A percentile compares a stretch with the other conserved stretches of the same genome.
phyloP scores from a whole-genome alignment of 1,140 invertebrate species.

The Theocolax elegans region DNA sequence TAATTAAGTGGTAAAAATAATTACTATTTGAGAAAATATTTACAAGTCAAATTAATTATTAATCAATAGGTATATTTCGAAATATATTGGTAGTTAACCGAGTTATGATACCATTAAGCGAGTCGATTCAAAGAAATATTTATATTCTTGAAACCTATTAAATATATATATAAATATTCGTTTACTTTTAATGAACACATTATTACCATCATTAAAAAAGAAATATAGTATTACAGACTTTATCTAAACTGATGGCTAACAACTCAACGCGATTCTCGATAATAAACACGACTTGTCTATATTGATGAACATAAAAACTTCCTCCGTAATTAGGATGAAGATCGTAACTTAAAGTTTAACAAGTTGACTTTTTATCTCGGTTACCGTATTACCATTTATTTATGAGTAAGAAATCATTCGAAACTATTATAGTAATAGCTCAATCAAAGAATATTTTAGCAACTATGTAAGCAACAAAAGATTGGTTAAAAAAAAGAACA shows the following conservation, averaged over 20 bases:
- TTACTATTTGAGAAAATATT: too few relatives aligned
- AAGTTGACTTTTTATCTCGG: not conserved
- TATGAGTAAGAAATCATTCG: not conserved
- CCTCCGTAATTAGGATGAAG: constrained; percentile 14
- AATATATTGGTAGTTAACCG: too few relatives aligned
- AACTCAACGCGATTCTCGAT: constrained; percentile 6
- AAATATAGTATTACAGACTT: constrained; percentile 13
- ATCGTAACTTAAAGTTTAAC: constrained; percentile 27
- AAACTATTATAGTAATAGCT: not conserved
- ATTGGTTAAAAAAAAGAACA: too few relatives aligned
- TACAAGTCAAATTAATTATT: too few relatives aligned
- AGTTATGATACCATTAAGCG: too few relatives aligned
- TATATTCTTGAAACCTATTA: too few relatives aligned
- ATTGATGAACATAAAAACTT: constrained; percentile 34
- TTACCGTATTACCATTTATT: constrained; percentile 12
- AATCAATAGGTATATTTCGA: too few relatives aligned
- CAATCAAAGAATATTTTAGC: too few relatives aligned
- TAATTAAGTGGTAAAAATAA: too few relatives aligned
- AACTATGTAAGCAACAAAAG: too few relatives aligned
- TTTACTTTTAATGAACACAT: constrained; percentile 23
- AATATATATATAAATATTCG: constrained; percentile 3
- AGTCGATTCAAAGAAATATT: constrained; percentile 1
- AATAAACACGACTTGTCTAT: constrained; percentile 22
- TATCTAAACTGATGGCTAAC: constrained; percentile 18
- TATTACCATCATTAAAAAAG: constrained; percentile 26